Evolutionary conservation across 2,888 invertebrate genomes (phyloP).

Genomic region (Orchesella flavescens): DNA sequence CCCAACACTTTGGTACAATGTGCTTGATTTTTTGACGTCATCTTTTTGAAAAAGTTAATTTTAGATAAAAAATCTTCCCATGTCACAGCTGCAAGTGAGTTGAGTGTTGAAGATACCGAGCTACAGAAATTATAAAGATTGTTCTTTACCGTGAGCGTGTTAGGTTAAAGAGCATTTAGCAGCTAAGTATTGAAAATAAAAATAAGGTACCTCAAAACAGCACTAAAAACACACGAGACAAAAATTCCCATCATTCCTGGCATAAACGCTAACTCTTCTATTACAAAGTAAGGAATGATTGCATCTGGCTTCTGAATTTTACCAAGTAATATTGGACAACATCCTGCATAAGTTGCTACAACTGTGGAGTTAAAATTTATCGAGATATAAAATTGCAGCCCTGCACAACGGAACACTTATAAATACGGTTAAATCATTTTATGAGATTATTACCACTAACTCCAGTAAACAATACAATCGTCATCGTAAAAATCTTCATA

Average conservation of each 20-base stretch:
- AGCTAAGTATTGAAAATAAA: background rate
- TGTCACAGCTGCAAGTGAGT: constrained; percentile 66
- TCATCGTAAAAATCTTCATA: constrained; percentile 40
- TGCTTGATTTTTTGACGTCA: constrained; percentile 76
- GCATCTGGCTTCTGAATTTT: constrained; percentile 65
- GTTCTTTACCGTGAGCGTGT: background rate
- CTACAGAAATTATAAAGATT: constrained; percentile 29
- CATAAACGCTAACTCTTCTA: constrained; percentile 60
- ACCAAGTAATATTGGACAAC: constrained; percentile 67
- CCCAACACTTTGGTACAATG: constrained; percentile 81
- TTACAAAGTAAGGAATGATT: constrained; percentile 69
- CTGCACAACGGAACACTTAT: constrained; percentile 43
- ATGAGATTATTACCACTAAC: constrained; percentile 29
- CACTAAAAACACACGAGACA: constrained; percentile 68
- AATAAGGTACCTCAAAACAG: constrained; percentile 66
- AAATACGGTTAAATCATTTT: constrained; percentile 16
- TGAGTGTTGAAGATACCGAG: constrained; percentile 58
- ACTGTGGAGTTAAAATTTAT: constrained; percentile 31
- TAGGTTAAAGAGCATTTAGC: too few species aligned
- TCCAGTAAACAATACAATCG: constrained; percentile 54
- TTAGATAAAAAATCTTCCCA: constrained; percentile 68
- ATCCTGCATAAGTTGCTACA: constrained; percentile 66
- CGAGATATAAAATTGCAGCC: constrained; percentile 28
- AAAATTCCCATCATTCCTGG: constrained; percentile 71
- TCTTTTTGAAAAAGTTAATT: constrained; percentile 81